Evolutionary conservation across 2,797 vertebrate species (phyloP), one percentile per base, ranked within the genome.

Genomic region (Chrysocyon brachyurus): DNA sequence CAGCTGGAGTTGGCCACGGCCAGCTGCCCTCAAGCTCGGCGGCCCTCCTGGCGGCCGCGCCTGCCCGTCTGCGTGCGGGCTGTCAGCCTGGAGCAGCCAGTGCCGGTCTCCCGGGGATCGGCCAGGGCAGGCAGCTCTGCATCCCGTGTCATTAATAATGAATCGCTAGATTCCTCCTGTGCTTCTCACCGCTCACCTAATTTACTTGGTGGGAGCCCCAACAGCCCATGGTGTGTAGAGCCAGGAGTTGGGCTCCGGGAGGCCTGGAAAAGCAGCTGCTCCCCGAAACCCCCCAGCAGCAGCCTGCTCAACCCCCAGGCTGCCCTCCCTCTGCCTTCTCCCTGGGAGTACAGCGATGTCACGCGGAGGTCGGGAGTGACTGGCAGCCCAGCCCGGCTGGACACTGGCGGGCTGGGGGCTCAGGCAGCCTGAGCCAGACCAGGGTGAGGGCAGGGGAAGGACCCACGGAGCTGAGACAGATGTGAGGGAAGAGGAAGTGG

Each of bases 71-170:
- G 28, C 4, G 12, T 49, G 81, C 33, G 1, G 16, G 83, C 97
- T 40, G 49, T 19, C 49, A 83, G 57, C 73, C 77, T 19, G 8
- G 64, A 64, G 56, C 96, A 52, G 93, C 86, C 73, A 19, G 95
- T 28, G 21, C 70, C 6, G 1, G 59, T 75, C 92, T 40, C 84
- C 79, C 0, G 0, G 68, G 88, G 96, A 81, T 59, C 68, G 1
- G 87, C 78, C 93, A 6, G 85, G 87, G 91, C 86, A 31, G 96
- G 46, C n/a, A 0, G 91, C 96, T 19, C 24, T 79, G 70, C 72
- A 24, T 91, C 96, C 95, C 77, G 36, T 94, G 85, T 97, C 93
- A 93, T 98, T 98, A 98, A 96, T 97, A 96, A 98, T 97, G 96
- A 83, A 94, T 92, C 24, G 31, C 96, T 85, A 61, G 94, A 57